Base-by-base conservation (phyloP, 2,888 invertebrate species). In the Macaria liturata region DNA sequence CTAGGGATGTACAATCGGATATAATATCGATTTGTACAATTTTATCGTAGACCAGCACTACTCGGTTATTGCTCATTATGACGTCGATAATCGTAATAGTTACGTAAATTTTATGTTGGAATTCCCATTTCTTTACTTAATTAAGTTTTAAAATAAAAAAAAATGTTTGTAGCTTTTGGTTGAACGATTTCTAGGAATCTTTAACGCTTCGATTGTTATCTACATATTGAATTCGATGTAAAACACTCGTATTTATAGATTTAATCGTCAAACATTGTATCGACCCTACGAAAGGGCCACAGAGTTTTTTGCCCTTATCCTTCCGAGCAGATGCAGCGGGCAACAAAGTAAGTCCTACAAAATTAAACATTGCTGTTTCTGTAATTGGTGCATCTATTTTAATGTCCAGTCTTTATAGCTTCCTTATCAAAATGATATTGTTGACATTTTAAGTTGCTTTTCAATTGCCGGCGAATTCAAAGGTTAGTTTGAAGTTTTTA, bases 301-400 rank as follows among this genome's bases (percentile, higher is more conserved):
- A 39, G 48, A 49, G 59, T 58, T 65, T 66, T 68, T 69, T 62
- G 61, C 58, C 57, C 54, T 32, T 64, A 74, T 70, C 73, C 75
- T 70, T 69, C 70, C 76, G 70, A 69, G 68, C 75, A 74, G 66
- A 75, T 75, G 75, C 57, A 61, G 46, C 1, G 4, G 46, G 60
- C 63, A 59, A 62, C 65, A 60, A 49, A 57, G 62, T 63, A 56
- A 53, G n/a, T 44, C 56, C 43, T 40, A 57, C 32, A 45, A 45
- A 51, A 39, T 44, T 52, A 53, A 49, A 57, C 32, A 56, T 50
- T 54, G 30, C 49, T 57, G 42, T 57, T 58, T 59, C 50, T 59
- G 49, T 67, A 64, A 64, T 60, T 64, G 51, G 52, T 49, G 45
- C 30, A 50, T 49, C 56, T 50, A 7, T 39, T 49, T 39, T 32